These are phyloP conservation scores for Melanocharis versteri DNA, from an alignment of 2,113 vertebrate genomes.

Conservation along the genomic window DNA sequence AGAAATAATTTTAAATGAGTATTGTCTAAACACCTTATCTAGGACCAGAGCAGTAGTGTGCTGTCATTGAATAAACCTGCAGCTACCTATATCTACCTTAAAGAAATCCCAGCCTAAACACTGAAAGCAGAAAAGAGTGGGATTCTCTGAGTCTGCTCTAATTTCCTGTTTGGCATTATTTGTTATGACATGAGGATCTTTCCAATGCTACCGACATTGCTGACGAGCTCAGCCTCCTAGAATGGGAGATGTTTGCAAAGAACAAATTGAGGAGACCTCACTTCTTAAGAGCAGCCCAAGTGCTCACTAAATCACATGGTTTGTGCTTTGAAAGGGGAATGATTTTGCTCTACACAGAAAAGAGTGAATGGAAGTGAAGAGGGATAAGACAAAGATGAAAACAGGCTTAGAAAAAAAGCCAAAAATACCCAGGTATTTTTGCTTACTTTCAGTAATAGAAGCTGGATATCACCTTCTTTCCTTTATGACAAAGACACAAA, in stretches of 20 bases:
- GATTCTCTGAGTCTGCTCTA: neutral
- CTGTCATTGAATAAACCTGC: neutral
- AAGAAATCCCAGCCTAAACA: neutral
- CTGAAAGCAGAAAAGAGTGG: neutral
- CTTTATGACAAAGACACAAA: neutral
- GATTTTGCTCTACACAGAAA: neutral
- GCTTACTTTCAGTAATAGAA: neutral
- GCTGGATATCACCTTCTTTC: neutral
- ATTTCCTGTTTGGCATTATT: neutral
- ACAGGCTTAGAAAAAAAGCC: neutral
- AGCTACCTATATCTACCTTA: neutral
- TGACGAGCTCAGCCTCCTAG: neutral
- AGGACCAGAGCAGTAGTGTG: neutral
- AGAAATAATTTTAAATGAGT: neutral
- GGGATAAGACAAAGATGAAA: neutral
- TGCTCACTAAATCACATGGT: neutral
- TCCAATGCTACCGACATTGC: neutral
- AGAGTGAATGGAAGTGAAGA: neutral
- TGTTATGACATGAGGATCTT: neutral
- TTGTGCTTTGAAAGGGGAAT: neutral
- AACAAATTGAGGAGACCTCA: neutral
- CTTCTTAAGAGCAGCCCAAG: neutral
- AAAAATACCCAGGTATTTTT: neutral
- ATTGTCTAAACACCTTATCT: neutral
- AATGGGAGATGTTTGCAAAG: neutral